These are phyloP conservation scores for Carposina sasakii DNA, from an alignment of 1,140 invertebrate species.

Conservation along the genomic window DNA sequence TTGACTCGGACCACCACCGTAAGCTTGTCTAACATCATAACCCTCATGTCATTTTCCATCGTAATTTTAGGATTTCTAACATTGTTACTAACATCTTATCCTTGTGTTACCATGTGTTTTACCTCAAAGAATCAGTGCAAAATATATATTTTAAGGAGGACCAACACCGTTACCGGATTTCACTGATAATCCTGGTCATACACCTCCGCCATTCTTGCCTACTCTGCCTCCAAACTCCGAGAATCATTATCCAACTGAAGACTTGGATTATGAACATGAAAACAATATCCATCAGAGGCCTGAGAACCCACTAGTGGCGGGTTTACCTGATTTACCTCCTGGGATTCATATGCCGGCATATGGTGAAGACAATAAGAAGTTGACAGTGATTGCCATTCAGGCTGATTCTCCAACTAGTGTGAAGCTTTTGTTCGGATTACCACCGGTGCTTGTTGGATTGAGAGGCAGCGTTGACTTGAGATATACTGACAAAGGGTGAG, in stretches of 20 bases:
- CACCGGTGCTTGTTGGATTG: slow-evolving; percentile 85
- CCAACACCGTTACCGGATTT: slow-evolving; percentile 28
- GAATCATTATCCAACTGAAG: slow-evolving; percentile 45
- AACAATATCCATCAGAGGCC: slow-evolving; percentile 55
- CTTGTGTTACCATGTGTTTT: no score
- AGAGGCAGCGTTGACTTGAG: slow-evolving; percentile 87
- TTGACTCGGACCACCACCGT: no score
- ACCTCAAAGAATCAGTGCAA: no score
- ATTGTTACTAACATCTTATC: no score
- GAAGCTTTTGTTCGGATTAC: slow-evolving; percentile 86
- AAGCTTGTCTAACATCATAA: no score
- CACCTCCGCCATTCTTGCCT: slow-evolving; percentile 45
- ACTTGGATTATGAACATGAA: slow-evolving; percentile 43
- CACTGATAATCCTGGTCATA: slow-evolving; percentile 22
- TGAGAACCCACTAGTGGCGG: slow-evolving; percentile 29
- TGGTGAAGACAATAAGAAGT: slow-evolving; percentile 55
- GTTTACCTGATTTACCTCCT: slow-evolving; percentile 37
- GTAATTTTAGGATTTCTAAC: no score
- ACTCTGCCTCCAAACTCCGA: slow-evolving; percentile 54
- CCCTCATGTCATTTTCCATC: no score
- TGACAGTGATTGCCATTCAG: slow-evolving; percentile 79
- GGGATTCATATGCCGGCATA: slow-evolving; percentile 36
- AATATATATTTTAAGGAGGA: no score
- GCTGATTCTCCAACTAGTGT: slow-evolving; percentile 85
- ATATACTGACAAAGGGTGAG: slow-evolving; percentile 84